Evolutionary conservation across 2,113 vertebrate genomes (phyloP).

Genomic region (Sisor rabdophorus): DNA sequence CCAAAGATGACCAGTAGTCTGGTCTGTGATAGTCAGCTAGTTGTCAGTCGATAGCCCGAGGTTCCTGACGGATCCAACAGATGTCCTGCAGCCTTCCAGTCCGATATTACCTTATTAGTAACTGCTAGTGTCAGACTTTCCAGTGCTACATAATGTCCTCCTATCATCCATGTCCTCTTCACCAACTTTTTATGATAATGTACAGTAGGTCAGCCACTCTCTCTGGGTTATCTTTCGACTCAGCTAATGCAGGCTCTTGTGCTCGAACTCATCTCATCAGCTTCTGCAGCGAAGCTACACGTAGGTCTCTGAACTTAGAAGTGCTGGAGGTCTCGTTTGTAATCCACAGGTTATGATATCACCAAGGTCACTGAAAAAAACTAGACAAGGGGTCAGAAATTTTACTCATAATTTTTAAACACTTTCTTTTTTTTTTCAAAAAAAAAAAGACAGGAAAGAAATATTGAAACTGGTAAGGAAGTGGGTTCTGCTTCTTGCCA

Average conservation of each 20-base stretch:
- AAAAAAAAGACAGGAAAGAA: too few species aligned
- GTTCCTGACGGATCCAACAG: slow-evolving; percentile 2
- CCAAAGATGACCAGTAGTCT: neutral
- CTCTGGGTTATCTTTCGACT: slow-evolving; percentile 1
- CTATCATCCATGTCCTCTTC: neutral
- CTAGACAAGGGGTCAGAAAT: slow-evolving; percentile 34
- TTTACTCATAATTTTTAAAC: neutral
- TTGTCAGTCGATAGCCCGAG: slow-evolving; percentile 11
- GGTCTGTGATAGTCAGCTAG: neutral
- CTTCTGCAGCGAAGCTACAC: neutral
- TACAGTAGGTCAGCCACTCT: neutral
- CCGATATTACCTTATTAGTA: slow-evolving; percentile 25
- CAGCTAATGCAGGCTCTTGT: neutral
- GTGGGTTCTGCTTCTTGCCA: too few species aligned
- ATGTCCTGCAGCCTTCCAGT: slow-evolving; percentile 21
- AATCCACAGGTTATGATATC: slow-evolving; percentile 1
- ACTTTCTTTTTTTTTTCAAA: too few species aligned
- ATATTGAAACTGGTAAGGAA: too few species aligned
- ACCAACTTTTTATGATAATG: slow-evolving; percentile 24
- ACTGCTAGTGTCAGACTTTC: slow-evolving; percentile 25
- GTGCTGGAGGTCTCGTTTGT: slow-evolving; percentile 19
- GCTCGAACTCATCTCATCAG: neutral
- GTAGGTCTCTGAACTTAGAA: slow-evolving; percentile 9
- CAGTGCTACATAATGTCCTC: neutral
- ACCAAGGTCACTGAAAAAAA: slow-evolving; percentile 18